phyloP scores from a whole-genome alignment of 2,113 vertebrate species.

The Spermophilus dauricus region DNA sequence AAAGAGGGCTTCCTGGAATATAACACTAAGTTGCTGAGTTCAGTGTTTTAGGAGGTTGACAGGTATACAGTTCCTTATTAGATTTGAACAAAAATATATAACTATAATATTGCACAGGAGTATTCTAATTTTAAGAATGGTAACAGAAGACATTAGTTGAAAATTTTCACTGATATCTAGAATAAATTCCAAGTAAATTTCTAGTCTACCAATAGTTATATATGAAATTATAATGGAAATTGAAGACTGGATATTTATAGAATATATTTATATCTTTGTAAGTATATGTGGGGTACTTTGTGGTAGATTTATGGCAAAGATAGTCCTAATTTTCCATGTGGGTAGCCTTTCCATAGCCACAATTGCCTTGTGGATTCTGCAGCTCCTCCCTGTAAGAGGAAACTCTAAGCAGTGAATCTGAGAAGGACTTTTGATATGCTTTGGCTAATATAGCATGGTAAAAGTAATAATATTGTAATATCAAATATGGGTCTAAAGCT shows the following conservation, averaged over 20 bases:
- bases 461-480: neutral
- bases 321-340: neutral
- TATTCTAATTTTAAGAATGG: neutral
- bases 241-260: neutral
- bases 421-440: neutral
- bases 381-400: neutral
- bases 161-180: neutral
- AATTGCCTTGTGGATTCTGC: neutral
- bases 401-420: neutral
- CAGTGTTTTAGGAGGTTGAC: conserved; percentile 23
- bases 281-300: neutral
- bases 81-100: neutral
- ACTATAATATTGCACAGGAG: neutral
- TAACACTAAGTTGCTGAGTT: conserved; percentile 23
- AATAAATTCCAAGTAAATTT: conserved; percentile 29
- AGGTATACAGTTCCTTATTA: neutral
- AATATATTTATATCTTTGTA: neutral
- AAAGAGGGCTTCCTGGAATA: conserved; percentile 27
- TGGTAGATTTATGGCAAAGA: neutral
- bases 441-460: neutral
- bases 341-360: neutral
- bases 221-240: neutral
- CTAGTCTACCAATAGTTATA: neutral
- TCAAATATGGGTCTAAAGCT: neutral
- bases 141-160: neutral